A percentile compares a stretch with the other conserved stretches of the same genome.
phyloP scores from a whole-genome alignment of 2,113 vertebrate genomes.

The Apus apus region DNA sequence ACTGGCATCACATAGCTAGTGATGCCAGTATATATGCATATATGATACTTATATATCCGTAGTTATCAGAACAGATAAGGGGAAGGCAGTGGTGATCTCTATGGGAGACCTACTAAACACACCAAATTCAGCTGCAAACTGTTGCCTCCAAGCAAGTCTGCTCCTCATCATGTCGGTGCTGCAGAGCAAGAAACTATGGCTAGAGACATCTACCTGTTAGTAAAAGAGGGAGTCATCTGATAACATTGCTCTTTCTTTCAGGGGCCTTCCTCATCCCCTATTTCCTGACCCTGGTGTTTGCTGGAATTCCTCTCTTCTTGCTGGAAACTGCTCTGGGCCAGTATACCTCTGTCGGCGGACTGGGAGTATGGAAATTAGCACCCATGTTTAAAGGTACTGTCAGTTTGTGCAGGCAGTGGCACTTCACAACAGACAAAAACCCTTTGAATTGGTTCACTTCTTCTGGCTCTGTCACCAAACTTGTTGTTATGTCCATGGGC shows the following conservation, averaged over 20 bases:
- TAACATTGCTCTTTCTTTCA: slow-evolving; percentile 35
- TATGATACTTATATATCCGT: background rate
- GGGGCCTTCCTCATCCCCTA: slow-evolving; percentile 92
- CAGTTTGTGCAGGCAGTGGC: background rate
- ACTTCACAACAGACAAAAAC: accelerated
- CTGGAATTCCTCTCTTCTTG: slow-evolving; percentile 90
- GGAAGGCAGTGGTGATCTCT: background rate
- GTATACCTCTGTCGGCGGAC: slow-evolving; percentile 86
- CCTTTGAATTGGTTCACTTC: background rate
- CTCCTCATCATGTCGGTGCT: background rate
- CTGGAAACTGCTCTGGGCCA: slow-evolving; percentile 90
- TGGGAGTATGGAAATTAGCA: slow-evolving; percentile 89
- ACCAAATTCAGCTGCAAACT: background rate
- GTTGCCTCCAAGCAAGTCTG: accelerated
- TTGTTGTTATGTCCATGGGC: accelerated
- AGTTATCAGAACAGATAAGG: background rate
- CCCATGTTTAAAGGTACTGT: slow-evolving; percentile 93
- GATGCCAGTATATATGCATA: background rate
- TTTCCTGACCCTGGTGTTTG: slow-evolving; percentile 89
- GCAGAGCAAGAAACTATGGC: background rate
- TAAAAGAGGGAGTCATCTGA: background rate
- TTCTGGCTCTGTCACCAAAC: background rate
- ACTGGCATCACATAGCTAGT: background rate
- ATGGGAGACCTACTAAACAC: background rate
- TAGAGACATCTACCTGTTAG: background rate